These are phyloP conservation scores for Limnothrissa miodon DNA, from an alignment of 2,113 vertebrate genomes.

Conservation along the genomic window DNA sequence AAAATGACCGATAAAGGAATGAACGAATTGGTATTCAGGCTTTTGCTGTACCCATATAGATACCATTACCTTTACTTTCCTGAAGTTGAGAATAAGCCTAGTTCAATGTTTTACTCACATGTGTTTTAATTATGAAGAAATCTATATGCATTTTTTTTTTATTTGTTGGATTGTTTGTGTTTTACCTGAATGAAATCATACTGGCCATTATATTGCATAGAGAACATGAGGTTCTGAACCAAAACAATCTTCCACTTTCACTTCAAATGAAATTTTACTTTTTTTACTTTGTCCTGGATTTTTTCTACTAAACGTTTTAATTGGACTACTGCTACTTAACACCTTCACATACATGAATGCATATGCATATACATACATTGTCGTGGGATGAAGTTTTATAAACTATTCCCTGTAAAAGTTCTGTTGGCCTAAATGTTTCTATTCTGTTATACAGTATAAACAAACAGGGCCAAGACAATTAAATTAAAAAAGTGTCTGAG, in stretches of 20 bases:
- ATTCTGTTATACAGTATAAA: neutral
- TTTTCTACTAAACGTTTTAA: neutral
- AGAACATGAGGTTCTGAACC: neutral
- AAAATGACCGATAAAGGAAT: neutral
- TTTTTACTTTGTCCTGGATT: too few relatives aligned
- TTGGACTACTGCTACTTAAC: neutral
- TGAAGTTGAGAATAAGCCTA: neutral
- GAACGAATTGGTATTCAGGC: neutral
- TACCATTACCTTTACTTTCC: neutral
- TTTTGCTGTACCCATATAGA: too few relatives aligned
- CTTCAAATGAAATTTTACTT: too few relatives aligned
- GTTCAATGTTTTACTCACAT: neutral
- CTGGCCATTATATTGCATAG: neutral
- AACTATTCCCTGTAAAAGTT: neutral
- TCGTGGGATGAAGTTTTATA: neutral
- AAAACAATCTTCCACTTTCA: neutral
- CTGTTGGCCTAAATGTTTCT: neutral
- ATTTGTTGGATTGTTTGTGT: neutral
- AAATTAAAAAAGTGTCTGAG: constrained; percentile 3
- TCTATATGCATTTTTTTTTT: neutral
- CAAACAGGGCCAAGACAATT: neutral
- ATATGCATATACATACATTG: too few relatives aligned
- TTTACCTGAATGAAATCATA: neutral
- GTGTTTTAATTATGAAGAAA: neutral
- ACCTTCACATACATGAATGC: neutral